Percentiles rank a stretch among this genome's conserved stretches.
phyloP scores from a whole-genome alignment of 2,888 invertebrate species.

The Ommatoiulus sabulosus region DNA sequence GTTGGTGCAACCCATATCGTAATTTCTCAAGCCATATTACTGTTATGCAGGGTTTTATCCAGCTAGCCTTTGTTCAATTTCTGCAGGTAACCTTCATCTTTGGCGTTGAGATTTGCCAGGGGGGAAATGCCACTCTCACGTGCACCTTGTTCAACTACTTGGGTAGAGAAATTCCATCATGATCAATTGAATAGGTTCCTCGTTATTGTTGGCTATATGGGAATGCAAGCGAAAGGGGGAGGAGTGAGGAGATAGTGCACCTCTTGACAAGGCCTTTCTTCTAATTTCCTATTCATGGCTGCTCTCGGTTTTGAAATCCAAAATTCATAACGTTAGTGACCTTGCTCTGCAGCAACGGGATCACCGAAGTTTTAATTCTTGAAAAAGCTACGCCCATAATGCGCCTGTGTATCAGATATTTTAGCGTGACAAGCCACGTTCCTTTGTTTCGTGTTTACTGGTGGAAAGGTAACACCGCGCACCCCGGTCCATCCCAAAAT shows the following conservation, averaged over 20 bases:
- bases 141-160: not conserved
- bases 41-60: not conserved
- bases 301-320: not conserved
- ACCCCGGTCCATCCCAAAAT: constrained; percentile 3
- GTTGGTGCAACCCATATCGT: no score
- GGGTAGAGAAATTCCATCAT: not conserved
- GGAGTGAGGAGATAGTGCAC: not conserved
- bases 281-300: not conserved
- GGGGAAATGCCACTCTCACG: constrained; percentile 12
- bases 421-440: not conserved
- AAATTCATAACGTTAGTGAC: constrained; percentile 36
- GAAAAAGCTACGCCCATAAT: constrained; percentile 16
- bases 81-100: not conserved
- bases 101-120: constrained; percentile 8
- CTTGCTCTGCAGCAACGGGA: not conserved
- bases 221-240: not conserved
- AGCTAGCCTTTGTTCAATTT: not conserved
- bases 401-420: not conserved
- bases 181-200: constrained; percentile 30
- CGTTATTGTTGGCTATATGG: constrained; percentile 32
- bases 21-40: not conserved
- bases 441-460: not conserved
- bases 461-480: not conserved
- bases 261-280: constrained; percentile 8
- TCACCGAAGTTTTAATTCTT: constrained; percentile 25